phyloP scores from a whole-genome alignment of 1,140 invertebrate species.

The Procambarus virginalis region DNA sequence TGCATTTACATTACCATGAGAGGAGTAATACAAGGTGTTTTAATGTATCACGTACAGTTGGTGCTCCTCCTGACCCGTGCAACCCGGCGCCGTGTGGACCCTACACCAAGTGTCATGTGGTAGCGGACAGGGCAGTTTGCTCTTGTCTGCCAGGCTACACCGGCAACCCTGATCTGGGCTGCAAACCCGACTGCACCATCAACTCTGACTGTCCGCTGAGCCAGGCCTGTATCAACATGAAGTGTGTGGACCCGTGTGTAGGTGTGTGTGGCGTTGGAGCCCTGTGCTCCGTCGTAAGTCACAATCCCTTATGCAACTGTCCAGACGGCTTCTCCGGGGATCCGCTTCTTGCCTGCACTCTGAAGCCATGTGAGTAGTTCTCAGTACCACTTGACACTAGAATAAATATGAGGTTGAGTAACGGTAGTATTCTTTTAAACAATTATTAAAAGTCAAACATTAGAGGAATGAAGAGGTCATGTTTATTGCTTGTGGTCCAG shows the following conservation, averaged over 20 bases:
- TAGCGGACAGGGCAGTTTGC: slow-evolving; percentile 79
- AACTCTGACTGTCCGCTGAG: slow-evolving; percentile 87
- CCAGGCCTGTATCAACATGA: slow-evolving; percentile 85
- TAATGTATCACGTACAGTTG: slow-evolving; percentile 6
- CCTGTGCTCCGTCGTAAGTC: slow-evolving; percentile 72
- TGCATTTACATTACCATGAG: too few relatives aligned
- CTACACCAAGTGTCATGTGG: slow-evolving; percentile 81
- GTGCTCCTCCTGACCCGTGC: slow-evolving; percentile 75
- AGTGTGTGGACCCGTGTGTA: slow-evolving; percentile 81
- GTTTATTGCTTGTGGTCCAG: too few relatives aligned
- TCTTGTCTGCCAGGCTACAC: slow-evolving; percentile 72
- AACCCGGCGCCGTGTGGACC: slow-evolving; percentile 83
- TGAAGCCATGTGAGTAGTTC: slow-evolving; percentile 72
- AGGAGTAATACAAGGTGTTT: too few relatives aligned
- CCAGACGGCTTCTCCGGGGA: slow-evolving; percentile 87
- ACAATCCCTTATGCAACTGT: slow-evolving; percentile 81
- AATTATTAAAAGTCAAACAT: too few relatives aligned
- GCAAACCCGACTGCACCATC: slow-evolving; percentile 83
- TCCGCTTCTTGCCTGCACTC: slow-evolving; percentile 82
- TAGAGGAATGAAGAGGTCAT: too few relatives aligned
- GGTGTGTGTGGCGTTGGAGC: slow-evolving; percentile 75
- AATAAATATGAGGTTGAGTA: too few relatives aligned
- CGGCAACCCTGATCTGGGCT: slow-evolving; percentile 73
- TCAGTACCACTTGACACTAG: too few relatives aligned
- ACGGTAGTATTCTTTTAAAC: too few relatives aligned